Conservation (phyloP, 2,888 invertebrate genomes). For the Chydorus sphaericus region DNA sequence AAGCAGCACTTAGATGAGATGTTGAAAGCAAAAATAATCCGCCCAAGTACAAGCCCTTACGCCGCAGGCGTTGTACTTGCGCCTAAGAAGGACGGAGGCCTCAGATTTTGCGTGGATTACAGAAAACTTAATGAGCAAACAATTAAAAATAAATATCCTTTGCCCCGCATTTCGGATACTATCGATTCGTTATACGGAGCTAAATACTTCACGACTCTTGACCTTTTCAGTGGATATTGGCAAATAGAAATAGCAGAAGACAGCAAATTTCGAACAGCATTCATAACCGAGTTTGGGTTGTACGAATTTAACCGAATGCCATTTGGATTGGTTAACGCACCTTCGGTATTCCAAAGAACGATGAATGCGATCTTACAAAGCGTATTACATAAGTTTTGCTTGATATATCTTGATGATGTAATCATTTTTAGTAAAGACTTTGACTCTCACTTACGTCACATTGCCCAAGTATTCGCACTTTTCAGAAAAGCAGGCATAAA, state of each 20-base stretch:
- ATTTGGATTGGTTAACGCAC: conserved; percentile 21
- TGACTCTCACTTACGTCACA: neutral
- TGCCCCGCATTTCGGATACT: conserved; percentile 20
- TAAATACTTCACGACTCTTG: conserved; percentile 17
- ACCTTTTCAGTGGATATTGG: conserved; percentile 20
- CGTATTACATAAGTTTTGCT: conserved; percentile 1
- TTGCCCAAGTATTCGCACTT: neutral
- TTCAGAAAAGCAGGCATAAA: neutral
- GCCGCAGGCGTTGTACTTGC: too few species aligned
- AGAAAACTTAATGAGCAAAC: conserved; percentile 17
- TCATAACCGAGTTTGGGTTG: conserved; percentile 18
- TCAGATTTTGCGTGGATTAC: conserved; percentile 19
- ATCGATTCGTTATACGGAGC: conserved; percentile 20
- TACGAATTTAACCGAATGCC: conserved; percentile 23
- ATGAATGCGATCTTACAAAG: neutral
- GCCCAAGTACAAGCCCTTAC: too few species aligned
- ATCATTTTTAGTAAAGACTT: neutral
- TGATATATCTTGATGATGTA: conserved; percentile 3
- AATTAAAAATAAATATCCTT: conserved; percentile 16
- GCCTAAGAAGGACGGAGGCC: too few species aligned
- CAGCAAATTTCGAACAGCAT: conserved; percentile 21
- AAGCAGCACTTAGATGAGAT: too few species aligned
- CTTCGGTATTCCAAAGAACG: neutral
- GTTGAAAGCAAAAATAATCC: too few species aligned
- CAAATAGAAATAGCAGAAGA: conserved; percentile 18